A percentile compares a stretch with the other conserved stretches of the same genome.
These are phyloP conservation scores for Potamarius usumacintae DNA, from an alignment of 2,113 vertebrate genomes.

Conservation along the genomic window DNA sequence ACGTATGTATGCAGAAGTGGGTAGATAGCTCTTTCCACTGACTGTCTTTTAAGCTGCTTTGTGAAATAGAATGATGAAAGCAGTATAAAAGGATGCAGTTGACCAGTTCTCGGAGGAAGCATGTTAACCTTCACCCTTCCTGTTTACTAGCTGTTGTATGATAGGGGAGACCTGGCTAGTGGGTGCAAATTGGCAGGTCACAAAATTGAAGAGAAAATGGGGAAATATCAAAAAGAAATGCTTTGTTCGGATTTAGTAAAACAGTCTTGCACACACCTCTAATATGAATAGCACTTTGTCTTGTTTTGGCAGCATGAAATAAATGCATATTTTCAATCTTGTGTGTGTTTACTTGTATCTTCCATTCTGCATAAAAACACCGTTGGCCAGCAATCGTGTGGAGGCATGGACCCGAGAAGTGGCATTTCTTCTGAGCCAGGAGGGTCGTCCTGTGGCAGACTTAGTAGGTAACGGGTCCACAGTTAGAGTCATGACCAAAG, in stretches of 20 bases:
- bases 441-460: conserved; percentile 82
- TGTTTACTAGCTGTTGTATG: not conserved
- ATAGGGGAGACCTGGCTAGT: not conserved
- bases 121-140: not conserved
- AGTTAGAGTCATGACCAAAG: conserved; percentile 79
- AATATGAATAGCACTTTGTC: not conserved
- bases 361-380: not conserved
- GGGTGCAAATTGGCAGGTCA: not conserved
- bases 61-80: not conserved
- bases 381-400: conserved; percentile 84
- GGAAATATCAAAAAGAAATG: not conserved
- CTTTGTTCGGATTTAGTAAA: not conserved
- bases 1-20: not conserved
- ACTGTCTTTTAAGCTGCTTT: not conserved
- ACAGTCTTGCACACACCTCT: not conserved
- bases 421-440: conserved; percentile 86
- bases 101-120: not conserved
- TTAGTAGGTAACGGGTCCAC: conserved; percentile 77
- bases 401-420: conserved; percentile 96
- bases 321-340: not conserved
- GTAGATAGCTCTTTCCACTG: not conserved
- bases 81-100: not conserved
- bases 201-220: not conserved
- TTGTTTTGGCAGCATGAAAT: not conserved
- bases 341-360: not conserved